Evolutionary conservation across 2,888 invertebrate species (phyloP).

Genomic region (Ormia ochracea): DNA sequence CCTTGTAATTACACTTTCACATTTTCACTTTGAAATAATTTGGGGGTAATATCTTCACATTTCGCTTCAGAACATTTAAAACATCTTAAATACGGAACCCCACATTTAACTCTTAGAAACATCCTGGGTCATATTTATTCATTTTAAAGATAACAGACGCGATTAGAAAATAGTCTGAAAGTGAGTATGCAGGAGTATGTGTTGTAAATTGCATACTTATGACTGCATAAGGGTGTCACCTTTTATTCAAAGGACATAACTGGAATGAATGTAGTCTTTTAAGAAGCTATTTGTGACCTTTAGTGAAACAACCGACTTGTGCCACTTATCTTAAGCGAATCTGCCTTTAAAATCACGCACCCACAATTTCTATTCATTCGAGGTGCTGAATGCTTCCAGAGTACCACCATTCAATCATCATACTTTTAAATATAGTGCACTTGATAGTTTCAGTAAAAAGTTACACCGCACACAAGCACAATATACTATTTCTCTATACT

Average conservation of each 20-base stretch:
- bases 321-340: too few species aligned
- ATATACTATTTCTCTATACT: conserved; percentile 32
- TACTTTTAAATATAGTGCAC: conserved; percentile 4
- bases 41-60: conserved; percentile 11
- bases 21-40: too few species aligned
- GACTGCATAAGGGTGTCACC: neutral
- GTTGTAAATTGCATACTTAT: neutral
- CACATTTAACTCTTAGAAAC: neutral
- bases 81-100: neutral
- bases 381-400: neutral
- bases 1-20: too few species aligned
- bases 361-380: too few species aligned
- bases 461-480: neutral
- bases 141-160: conserved; percentile 16
- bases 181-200: neutral
- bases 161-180: neutral
- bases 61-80: neutral
- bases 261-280: neutral
- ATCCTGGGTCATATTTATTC: neutral
- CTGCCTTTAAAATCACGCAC: too few species aligned
- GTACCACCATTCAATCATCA: conserved; percentile 12
- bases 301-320: too few species aligned
- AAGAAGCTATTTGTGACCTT: neutral
- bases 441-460: neutral
- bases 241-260: neutral